A percentile compares a stretch with the other conserved stretches of the same genome.
These are phyloP conservation scores for Percopsis omiscomaycus DNA, from an alignment of 2,797 vertebrate genomes.

Conservation along the genomic window DNA sequence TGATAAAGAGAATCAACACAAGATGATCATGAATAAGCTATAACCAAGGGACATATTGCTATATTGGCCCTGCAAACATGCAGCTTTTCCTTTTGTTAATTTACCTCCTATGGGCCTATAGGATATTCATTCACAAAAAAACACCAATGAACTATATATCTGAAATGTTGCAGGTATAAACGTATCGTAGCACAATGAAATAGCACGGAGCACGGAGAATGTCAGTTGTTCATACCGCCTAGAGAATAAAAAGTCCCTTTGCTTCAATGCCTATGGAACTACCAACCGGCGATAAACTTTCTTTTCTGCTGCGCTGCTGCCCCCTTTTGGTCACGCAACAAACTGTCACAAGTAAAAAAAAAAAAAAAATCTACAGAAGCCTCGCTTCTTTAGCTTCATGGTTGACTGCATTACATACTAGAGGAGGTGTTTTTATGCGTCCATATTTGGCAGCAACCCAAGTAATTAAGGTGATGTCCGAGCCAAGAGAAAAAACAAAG, in stretches of 20 bases:
- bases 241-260: conserved; percentile 55
- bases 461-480: neutral
- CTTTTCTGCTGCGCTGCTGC: conserved; percentile 73
- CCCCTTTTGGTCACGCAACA: conserved; percentile 68
- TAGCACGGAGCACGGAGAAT: conserved; percentile 25
- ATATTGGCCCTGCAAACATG: too few species aligned
- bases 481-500: neutral
- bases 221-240: conserved; percentile 18
- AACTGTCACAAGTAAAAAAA: conserved; percentile 1
- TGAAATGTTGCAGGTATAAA: conserved; percentile 30
- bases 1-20: conserved; percentile 9
- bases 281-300: conserved; percentile 24
- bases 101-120: too few species aligned
- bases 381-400: neutral
- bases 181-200: conserved; percentile 19
- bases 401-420: neutral
- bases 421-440: neutral
- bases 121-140: neutral
- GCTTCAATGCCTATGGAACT: conserved; percentile 53
- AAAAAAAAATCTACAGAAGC: conserved; percentile 9
- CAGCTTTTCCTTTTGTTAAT: too few species aligned
- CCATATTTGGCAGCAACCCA: neutral
- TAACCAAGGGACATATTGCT: neutral
- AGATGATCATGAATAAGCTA: conserved; percentile 1
- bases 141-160: conserved; percentile 2